Percentiles rank a stretch among this genome's conserved stretches.
phyloP scores from a whole-genome alignment of 2,113 vertebrate genomes.

The Eudyptes chrysolophus region DNA sequence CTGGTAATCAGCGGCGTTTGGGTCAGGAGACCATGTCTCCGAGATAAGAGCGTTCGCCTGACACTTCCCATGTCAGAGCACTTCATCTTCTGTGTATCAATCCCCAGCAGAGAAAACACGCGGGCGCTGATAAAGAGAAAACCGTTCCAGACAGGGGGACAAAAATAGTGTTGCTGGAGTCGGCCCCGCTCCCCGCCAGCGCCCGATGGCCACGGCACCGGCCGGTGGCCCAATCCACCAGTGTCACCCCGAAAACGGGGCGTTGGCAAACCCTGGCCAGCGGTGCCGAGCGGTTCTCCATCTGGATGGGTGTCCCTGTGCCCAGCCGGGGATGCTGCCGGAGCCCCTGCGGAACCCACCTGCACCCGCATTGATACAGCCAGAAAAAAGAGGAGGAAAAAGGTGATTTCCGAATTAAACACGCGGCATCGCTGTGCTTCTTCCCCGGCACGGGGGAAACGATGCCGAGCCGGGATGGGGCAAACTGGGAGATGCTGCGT shows the following conservation, averaged over 20 bases:
- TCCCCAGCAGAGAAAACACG: slow-evolving; percentile 95
- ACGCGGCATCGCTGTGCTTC: rapidly evolving
- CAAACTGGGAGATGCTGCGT: rapidly evolving
- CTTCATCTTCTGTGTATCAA: slow-evolving; percentile 97
- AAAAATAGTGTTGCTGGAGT: slow-evolving; percentile 54
- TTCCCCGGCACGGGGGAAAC: background rate
- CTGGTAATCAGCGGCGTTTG: slow-evolving; percentile 76
- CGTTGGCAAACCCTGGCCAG: rapidly evolving
- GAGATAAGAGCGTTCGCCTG: slow-evolving; percentile 91
- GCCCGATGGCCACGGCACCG: background rate
- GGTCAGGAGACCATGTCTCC: slow-evolving; percentile 84
- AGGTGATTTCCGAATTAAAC: background rate
- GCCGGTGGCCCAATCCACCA: background rate
- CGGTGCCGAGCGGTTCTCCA: rapidly evolving
- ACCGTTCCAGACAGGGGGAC: slow-evolving; percentile 75
- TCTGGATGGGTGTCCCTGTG: rapidly evolving
- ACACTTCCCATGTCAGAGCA: slow-evolving; percentile 97
- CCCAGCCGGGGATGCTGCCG: background rate
- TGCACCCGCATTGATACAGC: rapidly evolving
- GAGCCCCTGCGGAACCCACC: background rate
- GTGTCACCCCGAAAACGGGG: background rate
- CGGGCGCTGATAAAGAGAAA: slow-evolving; percentile 88
- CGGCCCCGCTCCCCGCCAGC: background rate
- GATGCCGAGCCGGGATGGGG: background rate
- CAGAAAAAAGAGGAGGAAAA: background rate